These are phyloP conservation scores for Lerema accius DNA, from an alignment of 1,140 invertebrate species.

Conservation along the genomic window DNA sequence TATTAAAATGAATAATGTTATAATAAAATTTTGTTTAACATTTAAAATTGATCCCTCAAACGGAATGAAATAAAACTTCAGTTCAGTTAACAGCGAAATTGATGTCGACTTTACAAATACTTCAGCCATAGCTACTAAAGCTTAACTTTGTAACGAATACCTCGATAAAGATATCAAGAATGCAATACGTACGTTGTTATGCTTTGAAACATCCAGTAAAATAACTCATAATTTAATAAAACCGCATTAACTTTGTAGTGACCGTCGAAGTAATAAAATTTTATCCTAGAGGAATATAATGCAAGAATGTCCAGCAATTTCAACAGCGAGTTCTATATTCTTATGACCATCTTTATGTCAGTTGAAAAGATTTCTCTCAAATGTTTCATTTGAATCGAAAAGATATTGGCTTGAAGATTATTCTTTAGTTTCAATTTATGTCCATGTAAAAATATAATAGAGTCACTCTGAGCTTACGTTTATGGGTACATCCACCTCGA, in stretches of 20 bases:
- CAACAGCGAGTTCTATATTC: constrained; percentile 20
- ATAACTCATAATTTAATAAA: constrained; percentile 30
- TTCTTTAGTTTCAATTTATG: constrained; percentile 46
- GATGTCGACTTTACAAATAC: not conserved
- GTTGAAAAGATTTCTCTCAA: constrained; percentile 24
- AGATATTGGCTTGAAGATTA: constrained; percentile 38
- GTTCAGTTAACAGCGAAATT: not conserved
- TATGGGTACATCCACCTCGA: constrained; percentile 45
- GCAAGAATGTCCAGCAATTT: constrained; percentile 22
- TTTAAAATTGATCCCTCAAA: no score
- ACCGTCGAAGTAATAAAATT: constrained; percentile 28
- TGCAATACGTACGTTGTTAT: constrained; percentile 13
- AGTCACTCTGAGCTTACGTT: constrained; percentile 37
- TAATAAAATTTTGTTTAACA: no score
- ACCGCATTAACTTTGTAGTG: constrained; percentile 25
- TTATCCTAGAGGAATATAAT: constrained; percentile 27
- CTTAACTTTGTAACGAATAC: constrained; percentile 21
- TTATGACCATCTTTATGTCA: constrained; percentile 19
- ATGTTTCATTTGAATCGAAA: constrained; percentile 36
- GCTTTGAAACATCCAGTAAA: constrained; percentile 16
- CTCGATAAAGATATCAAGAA: constrained; percentile 18
- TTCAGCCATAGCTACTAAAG: constrained; percentile 3
- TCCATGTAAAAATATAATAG: constrained; percentile 41
- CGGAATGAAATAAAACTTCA: not conserved
- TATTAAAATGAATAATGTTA: no score